phyloP scores from a whole-genome alignment of 2,113 vertebrate genomes.

The Carollia perspicillata region DNA sequence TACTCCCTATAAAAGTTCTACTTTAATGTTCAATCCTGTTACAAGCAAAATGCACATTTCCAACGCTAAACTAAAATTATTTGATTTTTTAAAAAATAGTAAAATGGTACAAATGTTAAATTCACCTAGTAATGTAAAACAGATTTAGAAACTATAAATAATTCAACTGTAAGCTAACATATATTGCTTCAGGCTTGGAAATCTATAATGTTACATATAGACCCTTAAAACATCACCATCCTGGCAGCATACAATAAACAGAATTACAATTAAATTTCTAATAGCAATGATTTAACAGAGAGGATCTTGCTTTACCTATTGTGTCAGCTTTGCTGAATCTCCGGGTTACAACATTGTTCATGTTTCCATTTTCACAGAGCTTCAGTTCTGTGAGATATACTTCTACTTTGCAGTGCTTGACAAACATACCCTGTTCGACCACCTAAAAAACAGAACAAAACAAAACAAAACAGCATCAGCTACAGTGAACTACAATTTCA shows the following conservation, averaged over 20 bases:
- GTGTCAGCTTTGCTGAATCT: constrained; percentile 99
- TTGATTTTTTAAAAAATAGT: not conserved
- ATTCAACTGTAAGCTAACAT: not conserved
- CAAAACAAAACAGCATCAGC: constrained; percentile 6
- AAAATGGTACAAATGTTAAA: constrained; percentile 29
- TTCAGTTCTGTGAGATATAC: constrained; percentile 98
- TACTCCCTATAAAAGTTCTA: not conserved
- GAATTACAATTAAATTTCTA: not conserved
- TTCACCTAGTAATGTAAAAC: constrained; percentile 12
- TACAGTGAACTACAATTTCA: constrained; percentile 21
- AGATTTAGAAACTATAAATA: not conserved
- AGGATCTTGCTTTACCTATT: constrained; percentile 87
- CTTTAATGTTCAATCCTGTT: not conserved
- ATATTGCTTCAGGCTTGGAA: not conserved
- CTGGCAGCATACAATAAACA: not conserved
- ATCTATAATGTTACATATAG: not conserved
- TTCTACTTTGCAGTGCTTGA: constrained; percentile 99
- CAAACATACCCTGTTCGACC: constrained; percentile 99
- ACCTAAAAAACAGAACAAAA: constrained; percentile 89
- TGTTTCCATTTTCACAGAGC: constrained; percentile 97
- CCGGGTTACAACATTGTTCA: constrained; percentile 95
- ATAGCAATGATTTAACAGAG: not conserved
- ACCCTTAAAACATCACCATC: not conserved
- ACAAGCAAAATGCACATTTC: constrained; percentile 28
- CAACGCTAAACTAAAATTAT: not conserved